phyloP scores from a whole-genome alignment of 2,797 vertebrate species.

The Mus caroli region DNA sequence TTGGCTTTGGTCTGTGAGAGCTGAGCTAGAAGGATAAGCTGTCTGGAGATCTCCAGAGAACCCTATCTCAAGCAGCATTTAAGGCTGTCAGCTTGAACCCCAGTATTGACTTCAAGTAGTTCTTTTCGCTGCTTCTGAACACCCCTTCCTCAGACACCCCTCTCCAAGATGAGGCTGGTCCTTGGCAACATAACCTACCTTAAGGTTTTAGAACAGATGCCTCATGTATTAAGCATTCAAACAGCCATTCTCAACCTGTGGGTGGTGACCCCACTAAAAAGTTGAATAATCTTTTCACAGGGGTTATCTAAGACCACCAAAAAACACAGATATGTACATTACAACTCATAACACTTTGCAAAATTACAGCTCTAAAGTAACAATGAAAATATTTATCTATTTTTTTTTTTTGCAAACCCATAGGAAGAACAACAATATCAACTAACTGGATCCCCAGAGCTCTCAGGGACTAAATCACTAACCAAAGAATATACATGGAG shows the following conservation, averaged over 20 bases:
- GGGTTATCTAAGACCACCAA: not conserved
- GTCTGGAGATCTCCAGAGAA: not conserved
- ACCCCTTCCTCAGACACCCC: not conserved
- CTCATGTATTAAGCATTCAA: slow-evolving; percentile 3
- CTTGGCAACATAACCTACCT: not conserved
- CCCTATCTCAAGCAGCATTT: not conserved
- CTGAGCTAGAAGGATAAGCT: not conserved
- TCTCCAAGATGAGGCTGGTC: not conserved
- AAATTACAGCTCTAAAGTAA: not conserved
- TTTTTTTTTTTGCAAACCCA: not conserved
- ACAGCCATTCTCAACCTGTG: not conserved
- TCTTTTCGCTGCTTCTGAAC: not conserved
- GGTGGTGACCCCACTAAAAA: not conserved
- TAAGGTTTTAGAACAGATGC: not conserved
- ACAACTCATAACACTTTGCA: not conserved
- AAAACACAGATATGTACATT: not conserved
- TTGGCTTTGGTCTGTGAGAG: not conserved
- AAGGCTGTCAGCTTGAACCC: not conserved
- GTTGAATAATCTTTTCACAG: not conserved
- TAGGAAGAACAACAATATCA: no score
- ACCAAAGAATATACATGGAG: no score
- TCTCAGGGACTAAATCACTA: no score
- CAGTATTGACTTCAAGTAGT: not conserved
- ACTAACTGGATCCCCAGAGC: no score
- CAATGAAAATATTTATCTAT: not conserved